Base-by-base conservation (phyloP, 2,888 invertebrate species). In the Acanthosoma haemorrhoidale region DNA sequence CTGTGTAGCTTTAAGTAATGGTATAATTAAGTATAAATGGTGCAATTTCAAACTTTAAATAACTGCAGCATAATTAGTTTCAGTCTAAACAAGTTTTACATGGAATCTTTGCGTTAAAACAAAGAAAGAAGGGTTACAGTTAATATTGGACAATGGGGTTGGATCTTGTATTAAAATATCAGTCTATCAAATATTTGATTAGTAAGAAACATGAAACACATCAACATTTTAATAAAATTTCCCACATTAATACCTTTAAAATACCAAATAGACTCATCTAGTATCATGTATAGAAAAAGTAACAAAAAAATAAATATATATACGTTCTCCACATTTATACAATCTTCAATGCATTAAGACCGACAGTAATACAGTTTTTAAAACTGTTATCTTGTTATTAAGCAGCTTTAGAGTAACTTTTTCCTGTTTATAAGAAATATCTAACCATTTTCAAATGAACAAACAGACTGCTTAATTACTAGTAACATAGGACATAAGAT, bases 321-420 rank as follows among this genome's bases (percentile, higher is more conserved):
- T 43, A 25, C n/a, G 13, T 25, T 39, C 29, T 43, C 43, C 51
- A 51, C n/a, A 51, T n/a, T 51, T 25, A 51, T 51, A 51, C 51
- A 51, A 51, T 51, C 51, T 25, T 25, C 51, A 51, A 25, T 51
- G 29, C 21, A 4, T 29, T 51, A 51, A 51, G 51, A 51, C n/a
- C n/a, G n/a, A n/a, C 51, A 51, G 25, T 25, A 4, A 57, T 67
- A 67, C 67, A 67, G 51, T 57, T 51, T 67, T 67, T 51, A 57
- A 32, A 67, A 43, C 57, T 51, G 67, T 67, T 57, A 43, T 43
- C 31, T 31, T 51, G 67, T 57, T 16, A 18, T 18, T 18, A n/a
- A 18, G 18, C 31, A 31, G 36, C 21, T 16, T 64, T 1, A 16
- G 6, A 4, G 18, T 36, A 36, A 11, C n/a, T 16, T 36, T 13